phyloP scores from a whole-genome alignment of 1,140 invertebrate species.

The Trichonephila clavipes region DNA sequence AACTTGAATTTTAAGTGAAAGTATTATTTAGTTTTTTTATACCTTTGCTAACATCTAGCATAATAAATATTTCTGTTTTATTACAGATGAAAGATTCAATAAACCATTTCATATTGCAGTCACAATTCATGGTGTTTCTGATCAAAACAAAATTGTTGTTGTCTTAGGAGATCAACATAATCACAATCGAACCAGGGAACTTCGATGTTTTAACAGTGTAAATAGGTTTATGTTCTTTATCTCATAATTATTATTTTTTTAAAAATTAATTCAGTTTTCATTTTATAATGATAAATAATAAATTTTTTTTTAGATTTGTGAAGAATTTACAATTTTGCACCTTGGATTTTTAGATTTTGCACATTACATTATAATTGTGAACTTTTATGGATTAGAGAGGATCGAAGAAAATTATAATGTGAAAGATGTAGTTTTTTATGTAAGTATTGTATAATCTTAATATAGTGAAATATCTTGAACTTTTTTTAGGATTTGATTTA shows the following conservation, averaged over 20 bases:
- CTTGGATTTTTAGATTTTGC: conserved; percentile 93
- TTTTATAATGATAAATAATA: background rate
- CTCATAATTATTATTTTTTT: background rate
- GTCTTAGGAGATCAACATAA: conserved; percentile 85
- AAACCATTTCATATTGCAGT: conserved; percentile 92
- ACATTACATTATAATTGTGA: conserved; percentile 91
- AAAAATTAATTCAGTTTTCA: background rate
- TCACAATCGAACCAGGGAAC: conserved; percentile 89
- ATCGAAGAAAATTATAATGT: conserved; percentile 92
- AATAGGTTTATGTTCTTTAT: conserved; percentile 12
- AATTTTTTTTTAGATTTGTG: conserved; percentile 85
- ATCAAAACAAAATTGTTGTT: conserved; percentile 86
- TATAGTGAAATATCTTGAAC: no score
- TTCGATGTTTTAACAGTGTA: conserved; percentile 87
- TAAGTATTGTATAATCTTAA: conserved; percentile 84
- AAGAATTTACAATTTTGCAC: conserved; percentile 93
- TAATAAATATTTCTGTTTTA: background rate
- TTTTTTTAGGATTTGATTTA: no score
- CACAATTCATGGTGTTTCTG: conserved; percentile 88
- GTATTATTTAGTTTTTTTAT: no score
- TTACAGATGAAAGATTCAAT: conserved; percentile 90
- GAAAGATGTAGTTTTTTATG: conserved; percentile 92
- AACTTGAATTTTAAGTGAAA: no score
- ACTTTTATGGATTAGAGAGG: conserved; percentile 90
- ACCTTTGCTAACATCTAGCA: no score